Base-by-base conservation (phyloP, 2,797 vertebrate genomes). In the Urosaurus nigricauda region DNA sequence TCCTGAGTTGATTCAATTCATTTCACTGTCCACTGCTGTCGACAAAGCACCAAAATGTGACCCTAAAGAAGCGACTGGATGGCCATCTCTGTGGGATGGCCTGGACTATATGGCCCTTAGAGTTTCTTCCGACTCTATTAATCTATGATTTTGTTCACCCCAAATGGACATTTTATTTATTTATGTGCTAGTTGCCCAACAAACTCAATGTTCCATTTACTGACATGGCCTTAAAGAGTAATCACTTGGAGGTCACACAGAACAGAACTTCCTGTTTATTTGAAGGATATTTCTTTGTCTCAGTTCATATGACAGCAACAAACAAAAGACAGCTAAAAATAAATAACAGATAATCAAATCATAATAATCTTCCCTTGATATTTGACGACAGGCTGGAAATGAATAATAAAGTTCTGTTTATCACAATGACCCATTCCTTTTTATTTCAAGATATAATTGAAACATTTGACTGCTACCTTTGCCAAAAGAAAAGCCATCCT, bases 251-350 rank as follows among this genome's bases (percentile, higher is more conserved):
- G n/a, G 68, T 56, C 77, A 88, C 47, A 71, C 14, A 75, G 24
- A 82, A 80, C 29, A 84, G 32, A 80, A 53, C 47, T 0, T 35
- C 79, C 11, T 24, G 1, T 9, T 87, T 78, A 70, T 51, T 53
- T 26, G 3, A 56, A 73, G 84, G 86, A 77, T 73, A 11, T 79
- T 78, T 87, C 32, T 91, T 8, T 29, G 14, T 60, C 5, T 24
- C 56, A 1, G 40, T n/a, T 74, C 0, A 19, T 1, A 17, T 3
- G 19, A 0, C 6, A 35, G 83, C 0, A 43, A 14, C 77, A 3
- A 43, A 43, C 83, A 88, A 11, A 12, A 0, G 82, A 79, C 8
- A 81, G 56, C 90, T 93, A 71, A 47, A 88, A 77, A 88, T n/a
- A 56, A 87, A 84, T 56, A 85, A 26, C 29, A 63, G 79, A 3